Base-by-base conservation (phyloP, 2,113 vertebrate species). In the Corydoras maculifer region DNA sequence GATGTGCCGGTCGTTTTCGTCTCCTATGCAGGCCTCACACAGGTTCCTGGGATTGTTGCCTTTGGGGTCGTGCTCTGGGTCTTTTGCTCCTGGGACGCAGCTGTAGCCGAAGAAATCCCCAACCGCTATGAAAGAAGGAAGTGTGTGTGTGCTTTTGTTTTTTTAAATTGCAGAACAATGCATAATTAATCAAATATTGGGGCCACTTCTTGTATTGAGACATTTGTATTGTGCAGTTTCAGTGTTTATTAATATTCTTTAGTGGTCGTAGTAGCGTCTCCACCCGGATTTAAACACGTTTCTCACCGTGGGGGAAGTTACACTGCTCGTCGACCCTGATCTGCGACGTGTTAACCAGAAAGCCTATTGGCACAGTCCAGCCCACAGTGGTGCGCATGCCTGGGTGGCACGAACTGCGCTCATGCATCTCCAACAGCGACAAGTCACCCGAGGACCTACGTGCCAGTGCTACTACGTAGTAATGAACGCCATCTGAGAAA, bases 71-170 rank as follows among this genome's bases (percentile, higher is more conserved):
- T 90, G 88, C 67, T 83, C 84, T 4, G 74, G 68, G 69, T 90
- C 89, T 73, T 90, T 89, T 2, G 87, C 75, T 0, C 90, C 90
- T 0, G 90, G 90, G 12, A 91, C 89, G 8, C 90, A 91, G 81
- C 90, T 91, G 77, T 90, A 91, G 54, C 90, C 90, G 0, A 91
- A 91, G 83, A 91, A 90, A 77, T 91, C 86, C 12, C 90, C 90
- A 43, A 91, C 88, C 31, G 75, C 90, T 91, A 77, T 57, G 3
- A 68, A 31, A 18, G 13, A n/a, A 30, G 31, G 18, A 25, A 2
- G 18, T 25, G 18, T 25, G 18, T 25, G 18, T 25, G 18, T 25
- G 18, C 18, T 25, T 25, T 25, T 25, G 18, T 1, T 25, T 25
- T 25, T 25, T 25, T 25, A 25, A 25, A 25, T 25, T 25, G 58